Evolutionary conservation across 37 sponge, comb jelly and placozoan genomes (phyloP).

Genomic region (Diacarnus erythraeanus): DNA sequence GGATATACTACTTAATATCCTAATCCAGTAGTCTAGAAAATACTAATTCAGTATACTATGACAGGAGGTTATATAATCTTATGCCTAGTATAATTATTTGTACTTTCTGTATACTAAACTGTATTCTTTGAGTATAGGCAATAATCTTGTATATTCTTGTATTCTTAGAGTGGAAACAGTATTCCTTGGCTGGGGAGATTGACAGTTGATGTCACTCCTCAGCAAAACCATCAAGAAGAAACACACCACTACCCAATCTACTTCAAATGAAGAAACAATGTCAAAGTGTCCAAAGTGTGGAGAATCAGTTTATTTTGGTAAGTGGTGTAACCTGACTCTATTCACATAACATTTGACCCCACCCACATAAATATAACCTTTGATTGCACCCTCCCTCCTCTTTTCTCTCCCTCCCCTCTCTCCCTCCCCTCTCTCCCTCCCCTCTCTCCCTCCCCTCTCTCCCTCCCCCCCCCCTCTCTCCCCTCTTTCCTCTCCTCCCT

Average conservation of each 20-base stretch:
- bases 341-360: neutral
- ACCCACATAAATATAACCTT: neutral
- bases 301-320: neutral
- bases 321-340: constrained; percentile 2
- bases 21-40: too few relatives aligned
- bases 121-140: neutral
- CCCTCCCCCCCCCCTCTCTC: constrained; percentile 3
- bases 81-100: too few relatives aligned
- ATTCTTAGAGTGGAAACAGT: neutral
- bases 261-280: neutral
- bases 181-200: neutral
- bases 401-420: constrained; percentile 15
- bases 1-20: too few relatives aligned
- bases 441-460: constrained; percentile 5
- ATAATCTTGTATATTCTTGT: constrained; percentile 1
- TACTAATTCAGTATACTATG: too few relatives aligned
- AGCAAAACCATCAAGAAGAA: neutral
- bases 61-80: too few relatives aligned
- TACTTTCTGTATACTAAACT: neutral
- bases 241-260: neutral
- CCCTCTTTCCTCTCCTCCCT: constrained; percentile 9
- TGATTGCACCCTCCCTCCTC: constrained; percentile 9
- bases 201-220: constrained; percentile 6
- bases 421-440: constrained; percentile 12
- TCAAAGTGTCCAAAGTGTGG: constrained; percentile 8